Conservation (phyloP, 30 jellyfish, hydroid and myxozoan genomes). For the Aurelia aurita region DNA sequence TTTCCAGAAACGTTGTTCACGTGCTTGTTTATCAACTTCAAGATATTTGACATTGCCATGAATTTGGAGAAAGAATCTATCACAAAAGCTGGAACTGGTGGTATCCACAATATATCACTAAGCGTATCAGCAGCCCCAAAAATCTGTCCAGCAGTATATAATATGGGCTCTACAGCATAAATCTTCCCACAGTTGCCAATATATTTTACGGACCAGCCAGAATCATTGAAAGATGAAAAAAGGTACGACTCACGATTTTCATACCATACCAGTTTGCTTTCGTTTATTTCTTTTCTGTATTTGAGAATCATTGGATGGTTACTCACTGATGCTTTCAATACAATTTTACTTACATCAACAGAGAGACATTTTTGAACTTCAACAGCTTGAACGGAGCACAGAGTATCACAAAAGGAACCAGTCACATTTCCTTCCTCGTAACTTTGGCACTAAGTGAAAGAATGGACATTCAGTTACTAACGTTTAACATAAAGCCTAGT, state of each 20-base stretch:
- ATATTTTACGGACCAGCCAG: constrained; percentile 29
- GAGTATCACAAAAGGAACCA: constrained; percentile 19
- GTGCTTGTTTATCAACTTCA: not conserved
- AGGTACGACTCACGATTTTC: constrained; percentile 1
- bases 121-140: constrained; percentile 37
- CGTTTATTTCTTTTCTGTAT: not conserved
- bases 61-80: not conserved
- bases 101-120: constrained; percentile 13
- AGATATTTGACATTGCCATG: no score
- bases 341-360: constrained; percentile 5
- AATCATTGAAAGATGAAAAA: constrained; percentile 6
- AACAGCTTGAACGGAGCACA: constrained; percentile 9
- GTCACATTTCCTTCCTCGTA: not conserved
- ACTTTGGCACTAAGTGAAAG: not conserved
- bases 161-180: constrained; percentile 38
- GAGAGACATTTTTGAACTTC: constrained; percentile 23
- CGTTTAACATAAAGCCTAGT: no score
- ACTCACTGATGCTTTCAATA: not conserved
- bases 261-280: not conserved
- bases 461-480: not conserved
- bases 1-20: not conserved
- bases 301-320: constrained; percentile 3
- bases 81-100: not conserved
- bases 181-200: constrained; percentile 39
- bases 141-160: constrained; percentile 39